Conservation (phyloP, 2,113 vertebrate species). For the Picathartes gymnocephalus region DNA sequence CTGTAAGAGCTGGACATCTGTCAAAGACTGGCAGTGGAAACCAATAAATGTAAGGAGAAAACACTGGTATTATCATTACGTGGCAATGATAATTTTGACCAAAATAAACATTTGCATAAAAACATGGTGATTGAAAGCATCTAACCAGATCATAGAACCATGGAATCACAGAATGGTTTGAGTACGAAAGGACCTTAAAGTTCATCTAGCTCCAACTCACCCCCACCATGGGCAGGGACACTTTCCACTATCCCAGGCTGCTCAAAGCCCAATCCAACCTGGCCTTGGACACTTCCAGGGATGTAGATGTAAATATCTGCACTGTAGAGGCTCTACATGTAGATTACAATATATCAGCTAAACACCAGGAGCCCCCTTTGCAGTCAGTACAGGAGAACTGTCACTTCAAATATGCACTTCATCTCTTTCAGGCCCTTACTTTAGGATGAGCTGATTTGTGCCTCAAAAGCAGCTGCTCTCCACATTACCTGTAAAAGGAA, state of each 20-base stretch:
- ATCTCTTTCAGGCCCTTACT: not conserved
- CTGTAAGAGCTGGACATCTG: not conserved
- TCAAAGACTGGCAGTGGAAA: not conserved
- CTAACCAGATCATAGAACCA: not conserved
- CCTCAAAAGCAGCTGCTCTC: constrained; percentile 21
- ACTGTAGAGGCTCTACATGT: not conserved
- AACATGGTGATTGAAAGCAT: not conserved
- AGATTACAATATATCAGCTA: not conserved
- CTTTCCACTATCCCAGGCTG: not conserved
- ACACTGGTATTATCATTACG: not conserved
- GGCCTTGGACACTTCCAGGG: not conserved
- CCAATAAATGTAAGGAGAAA: not conserved
- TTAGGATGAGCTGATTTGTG: not conserved
- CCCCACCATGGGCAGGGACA: not conserved
- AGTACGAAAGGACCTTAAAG: not conserved
- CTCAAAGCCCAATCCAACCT: not conserved
- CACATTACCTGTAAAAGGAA: constrained; percentile 13
- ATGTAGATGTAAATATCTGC: not conserved
- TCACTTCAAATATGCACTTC: not conserved
- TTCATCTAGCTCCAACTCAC: not conserved
- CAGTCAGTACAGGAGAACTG: not conserved
- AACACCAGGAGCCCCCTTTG: not conserved
- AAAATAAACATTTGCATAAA: not conserved
- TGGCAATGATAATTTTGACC: not conserved
- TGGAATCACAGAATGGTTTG: not conserved